Evolutionary conservation across 2,888 invertebrate genomes (phyloP).

Genomic region (Dermolepida albohirtum): DNA sequence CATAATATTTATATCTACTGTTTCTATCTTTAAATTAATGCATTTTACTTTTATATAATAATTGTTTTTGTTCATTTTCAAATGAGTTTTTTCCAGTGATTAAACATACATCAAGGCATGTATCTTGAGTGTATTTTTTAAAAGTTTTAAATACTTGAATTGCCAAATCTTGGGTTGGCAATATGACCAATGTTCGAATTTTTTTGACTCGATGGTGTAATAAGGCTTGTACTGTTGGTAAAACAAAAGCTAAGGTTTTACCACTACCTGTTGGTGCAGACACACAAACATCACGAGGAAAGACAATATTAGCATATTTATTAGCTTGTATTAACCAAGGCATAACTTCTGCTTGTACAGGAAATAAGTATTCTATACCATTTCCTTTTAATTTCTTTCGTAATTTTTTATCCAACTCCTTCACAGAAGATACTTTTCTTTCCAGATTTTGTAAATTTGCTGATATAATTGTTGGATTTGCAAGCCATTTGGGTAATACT

Average conservation of each 20-base stretch:
- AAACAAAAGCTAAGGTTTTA: conserved; percentile 93
- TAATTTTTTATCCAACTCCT: conserved; percentile 74
- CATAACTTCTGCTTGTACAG: conserved; percentile 84
- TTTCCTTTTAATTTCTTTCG: conserved; percentile 75
- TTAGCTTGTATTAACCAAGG: conserved; percentile 79
- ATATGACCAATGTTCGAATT: conserved; percentile 87
- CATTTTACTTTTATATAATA: conserved; percentile 68
- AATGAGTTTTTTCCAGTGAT: conserved; percentile 77
- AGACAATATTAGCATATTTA: conserved; percentile 70
- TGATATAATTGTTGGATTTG: conserved; percentile 83
- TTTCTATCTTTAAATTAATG: too few relatives aligned
- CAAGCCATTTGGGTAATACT: conserved; percentile 89
- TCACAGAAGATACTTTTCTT: conserved; percentile 69
- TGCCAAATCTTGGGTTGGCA: conserved; percentile 94
- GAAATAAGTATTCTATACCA: conserved; percentile 83
- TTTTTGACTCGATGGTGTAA: conserved; percentile 60
- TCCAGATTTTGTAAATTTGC: conserved; percentile 73
- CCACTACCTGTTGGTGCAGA: conserved; percentile 98
- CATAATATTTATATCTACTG: background rate
- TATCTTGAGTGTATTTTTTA: conserved; percentile 74
- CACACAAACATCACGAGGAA: conserved; percentile 93
- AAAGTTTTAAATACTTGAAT: conserved; percentile 89
- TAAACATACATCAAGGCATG: conserved; percentile 77
- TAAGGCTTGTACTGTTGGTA: conserved; percentile 86
- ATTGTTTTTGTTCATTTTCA: conserved; percentile 74